Evolutionary conservation across 1,140 invertebrate genomes (phyloP), one percentile per base, ranked within the genome.

Genomic region (Caenorhabditis brenneri): DNA sequence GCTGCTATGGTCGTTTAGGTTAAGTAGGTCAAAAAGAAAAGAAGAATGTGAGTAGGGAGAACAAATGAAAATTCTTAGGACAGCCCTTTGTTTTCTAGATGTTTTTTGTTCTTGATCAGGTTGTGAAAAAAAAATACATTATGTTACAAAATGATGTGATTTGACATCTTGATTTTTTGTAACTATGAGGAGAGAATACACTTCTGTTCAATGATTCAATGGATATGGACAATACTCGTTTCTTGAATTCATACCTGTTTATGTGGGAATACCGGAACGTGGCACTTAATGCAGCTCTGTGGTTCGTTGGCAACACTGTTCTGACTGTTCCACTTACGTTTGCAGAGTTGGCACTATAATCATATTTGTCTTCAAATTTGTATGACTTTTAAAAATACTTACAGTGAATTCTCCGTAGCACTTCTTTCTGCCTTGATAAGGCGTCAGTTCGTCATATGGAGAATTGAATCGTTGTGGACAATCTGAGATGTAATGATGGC

Each of bases 261-360:
- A 89, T 96, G 95, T n/a, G 96, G 96, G 91, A 95, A 97, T 10
- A 96, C 95, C 88, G 95, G 95, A 81, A 97, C 95, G 82, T 95
- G 94, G 89, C 96, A 97, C 89, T 97, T 97, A 85, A 96, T 96
- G 90, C 96, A 97, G 90, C 96, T 94, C 91, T 97, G 96, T 0
- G 95, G 95, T 93, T 95, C 95, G 92, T 97, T 97, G 15, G 96
- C 95, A 94, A 95, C 96, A 74, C 95, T 96, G 92, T 97, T 97
- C 15, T 95, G 95, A 80, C 94, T 95, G 94, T 96, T 96, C 96
- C 96, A 97, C 91, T 96, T 96, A 87, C 96, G 93, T 89, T 96
- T 96, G 92, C 96, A 97, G 91, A 96, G 96, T 1, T 95, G 94
- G 90, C 96, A 97, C 51, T 80, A 80, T 42, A 42, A 39, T 5